Base-by-base conservation (phyloP, 2,797 vertebrate genomes). In the Catharus ustulatus region DNA sequence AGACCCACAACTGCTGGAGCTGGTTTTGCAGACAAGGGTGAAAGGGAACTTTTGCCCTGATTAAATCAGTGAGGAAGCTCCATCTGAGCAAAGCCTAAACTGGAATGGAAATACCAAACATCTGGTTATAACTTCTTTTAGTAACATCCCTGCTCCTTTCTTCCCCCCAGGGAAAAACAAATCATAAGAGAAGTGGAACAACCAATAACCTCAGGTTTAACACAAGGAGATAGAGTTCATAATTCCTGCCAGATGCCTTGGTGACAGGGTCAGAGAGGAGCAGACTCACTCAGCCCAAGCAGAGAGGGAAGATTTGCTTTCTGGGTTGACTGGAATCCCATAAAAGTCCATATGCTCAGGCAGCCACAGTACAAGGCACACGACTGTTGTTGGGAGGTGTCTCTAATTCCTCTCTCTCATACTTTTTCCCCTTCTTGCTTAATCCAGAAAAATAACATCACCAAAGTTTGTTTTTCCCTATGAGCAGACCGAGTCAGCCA, bases 161-260 rank as follows among this genome's bases (percentile, higher is more conserved):
- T 64, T 77, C 43, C 58, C 82, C 46, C 18, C 2, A 5, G 75
- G 82, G 73, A 48, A 48, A 92, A 91, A 45, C 76, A 93, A 95
- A 83, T 22, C 84, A 40, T 51, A 91, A 87, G 79, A 83, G 72
- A 87, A 58, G 57, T 9, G 38, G 72, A 95, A 77, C 84, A 83
- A 71, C 68, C 76, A 85, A 48, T 92, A 93, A 91, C 82, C 20
- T 90, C 49, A 45, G 34, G 58, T 95, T 92, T 94, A 86, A 91
- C 40, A 72, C 32, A 29, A 63, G 68, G 61, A 93, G 71, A 85
- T 8, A 30, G 46, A 85, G 93, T 90, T 92, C 88, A 45, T 95
- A 48, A 94, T 62, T 95, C 75, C 78, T 94, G 54, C 93, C 95
- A 95, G 81, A 85, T 91, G 87, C 84, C 88, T 66, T 1, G 0